Evolutionary conservation across 2,113 vertebrate genomes (phyloP), one percentile per base, ranked within the genome.

Genomic region (Acanthochromis polyacanthus): DNA sequence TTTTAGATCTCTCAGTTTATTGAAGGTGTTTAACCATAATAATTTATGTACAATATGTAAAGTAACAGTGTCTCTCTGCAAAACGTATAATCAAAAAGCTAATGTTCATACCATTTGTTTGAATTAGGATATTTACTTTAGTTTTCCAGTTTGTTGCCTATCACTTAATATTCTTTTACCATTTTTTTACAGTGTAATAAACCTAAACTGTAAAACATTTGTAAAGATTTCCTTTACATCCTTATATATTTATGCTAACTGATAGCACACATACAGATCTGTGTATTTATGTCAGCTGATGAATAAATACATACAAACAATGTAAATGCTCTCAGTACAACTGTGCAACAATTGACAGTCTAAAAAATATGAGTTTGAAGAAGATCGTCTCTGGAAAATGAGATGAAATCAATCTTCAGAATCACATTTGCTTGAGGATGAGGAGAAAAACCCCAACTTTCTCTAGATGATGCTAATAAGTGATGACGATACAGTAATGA

Each of bases 401-500:
- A 25, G 48, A 75, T 16, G 11, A 74, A 46, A 71, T 71, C 19
- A 25, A 40, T 79, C 38, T 15, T 57, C 62, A 51, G 16, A 46
- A n/a, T 53, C 2, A 12, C 11, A 1, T 22, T 4, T 64, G n/a
- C 56, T 17, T 53, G 14, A 60, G 45, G 11, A 67, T 14, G 10
- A 9, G 17, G n/a, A 40, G 23, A 56, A 63, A 52, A 61, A 74
- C 50, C 36, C 38, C 9, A 23, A 1, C 43, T 25, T 9, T 70
- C 59, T 15, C 15, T 25, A n/a, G 20, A 67, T 66, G 43, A n/a
- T n/a, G 45, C 22, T 20, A 69, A 82, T 78, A 81, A 81, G 22
- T 32, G 68, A 71, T 70, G 80, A 83, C 74, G 59, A 69, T 28
- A 32, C 62, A 22, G 43, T 69, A 61, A 84, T 81, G 81, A 84